Evolutionary conservation across 2,888 invertebrate genomes (phyloP).

Genomic region (Sceliomorpha sp.): DNA sequence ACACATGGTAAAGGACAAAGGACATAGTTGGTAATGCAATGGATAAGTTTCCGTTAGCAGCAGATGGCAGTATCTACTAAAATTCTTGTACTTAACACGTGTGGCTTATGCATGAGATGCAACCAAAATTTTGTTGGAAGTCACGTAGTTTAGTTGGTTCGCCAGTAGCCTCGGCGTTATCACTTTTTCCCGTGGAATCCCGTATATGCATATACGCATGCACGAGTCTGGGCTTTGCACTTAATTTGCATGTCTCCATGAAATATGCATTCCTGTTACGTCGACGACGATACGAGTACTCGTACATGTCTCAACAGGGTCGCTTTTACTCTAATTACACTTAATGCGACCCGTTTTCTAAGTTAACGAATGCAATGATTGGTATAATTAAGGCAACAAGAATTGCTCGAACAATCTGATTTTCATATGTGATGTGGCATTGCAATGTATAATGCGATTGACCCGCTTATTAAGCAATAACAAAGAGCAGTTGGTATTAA

Average conservation of each 20-base stretch:
- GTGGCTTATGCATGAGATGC: constrained; percentile 52
- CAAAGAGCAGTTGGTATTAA: too few species aligned
- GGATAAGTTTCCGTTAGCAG: constrained; percentile 35
- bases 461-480: too few species aligned
- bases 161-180: constrained; percentile 13
- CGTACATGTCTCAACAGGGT: constrained; percentile 46
- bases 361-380: constrained; percentile 25
- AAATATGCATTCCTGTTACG: constrained; percentile 68
- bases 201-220: constrained; percentile 51
- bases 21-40: constrained; percentile 37
- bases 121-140: constrained; percentile 50
- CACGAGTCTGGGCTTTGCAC: constrained; percentile 57
- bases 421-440: constrained; percentile 37
- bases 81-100: constrained; percentile 50
- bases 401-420: constrained; percentile 45
- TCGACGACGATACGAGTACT: constrained; percentile 49
- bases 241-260: constrained; percentile 68
- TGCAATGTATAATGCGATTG: too few species aligned
- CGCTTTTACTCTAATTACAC: constrained; percentile 58
- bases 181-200: constrained; percentile 48
- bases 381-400: constrained; percentile 37
- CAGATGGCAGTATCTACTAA: constrained; percentile 35
- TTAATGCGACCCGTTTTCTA: constrained; percentile 39
- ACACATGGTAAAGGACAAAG: constrained; percentile 23
- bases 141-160: constrained; percentile 34